Base-by-base conservation (phyloP, 1,140 invertebrate genomes). In the Temnothorax curvispinosus region DNA sequence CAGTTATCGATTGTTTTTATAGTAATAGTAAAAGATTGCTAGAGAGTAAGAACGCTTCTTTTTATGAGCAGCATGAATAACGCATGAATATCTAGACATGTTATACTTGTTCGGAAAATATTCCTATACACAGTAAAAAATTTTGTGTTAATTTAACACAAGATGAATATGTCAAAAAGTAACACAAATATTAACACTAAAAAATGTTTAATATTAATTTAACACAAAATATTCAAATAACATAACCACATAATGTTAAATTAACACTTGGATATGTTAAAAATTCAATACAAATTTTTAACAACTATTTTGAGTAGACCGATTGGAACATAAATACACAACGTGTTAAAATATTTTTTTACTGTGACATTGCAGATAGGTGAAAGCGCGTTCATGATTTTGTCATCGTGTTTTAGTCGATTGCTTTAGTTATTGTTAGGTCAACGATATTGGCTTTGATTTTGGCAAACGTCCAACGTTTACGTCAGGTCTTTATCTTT, bases 381-480 rank as follows among this genome's bases (percentile, higher is more conserved):
- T 54, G 35, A 41, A 74, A 74, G 50, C 50, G 50, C 50, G 3
- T 74, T 18, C 50, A 56, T 75, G 75, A 62, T 62, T 60, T 78
- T 62, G 75, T 78, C 75, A 62, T 78, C 75, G 41, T 47, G 44
- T 64, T 44, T 9, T 27, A 35, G 58, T 64, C 41, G 44, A 64
- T 78, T 27, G 58, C 58, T 78, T 50, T 78, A 78, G 75, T 35
- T 58, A 62, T 78, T 78, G 75, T 78, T 64, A 50, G 75, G 75
- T 78, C 75, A 78, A 78, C 75, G 27, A 78, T 78, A 78, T 78
- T 78, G 75, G 58, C 41, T 78, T 41, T 44, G 44, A 78, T 41
- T 78, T 78, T 78, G 75, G 75, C 75, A 8, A n/a, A 15, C 27
- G 18, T 47, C 75, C 75, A 78, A 78, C 18, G 27, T 41, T 54